A percentile compares a stretch with the other conserved stretches of the same genome.
These are phyloP conservation scores for Reinhardtius hippoglossoides DNA, from an alignment of 2,113 vertebrate genomes.

Conservation along the genomic window DNA sequence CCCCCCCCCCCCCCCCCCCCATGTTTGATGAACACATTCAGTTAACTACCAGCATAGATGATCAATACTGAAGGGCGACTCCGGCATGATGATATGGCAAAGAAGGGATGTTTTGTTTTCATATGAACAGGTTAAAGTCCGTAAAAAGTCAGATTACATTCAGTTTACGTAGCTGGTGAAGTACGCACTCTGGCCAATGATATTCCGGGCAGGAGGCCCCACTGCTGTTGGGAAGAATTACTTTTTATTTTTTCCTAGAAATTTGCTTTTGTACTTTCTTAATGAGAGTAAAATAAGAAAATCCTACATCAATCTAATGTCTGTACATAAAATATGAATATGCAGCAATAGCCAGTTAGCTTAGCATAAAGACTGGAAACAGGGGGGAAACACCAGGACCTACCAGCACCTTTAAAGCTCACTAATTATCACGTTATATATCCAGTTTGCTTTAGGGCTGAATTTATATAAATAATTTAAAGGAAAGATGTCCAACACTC, in stretches of 20 bases:
- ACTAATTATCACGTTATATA: not conserved
- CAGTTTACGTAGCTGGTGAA: conserved; percentile 63
- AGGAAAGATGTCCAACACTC: not conserved
- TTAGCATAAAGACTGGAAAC: not conserved
- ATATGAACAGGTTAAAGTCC: not conserved
- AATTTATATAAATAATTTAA: too few species aligned
- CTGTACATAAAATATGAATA: conserved; percentile 17
- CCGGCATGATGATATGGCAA: conserved; percentile 2
- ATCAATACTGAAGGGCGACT: conserved; percentile 28
- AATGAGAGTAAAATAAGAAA: not conserved
- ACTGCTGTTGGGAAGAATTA: conserved; percentile 20
- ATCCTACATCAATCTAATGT: not conserved
- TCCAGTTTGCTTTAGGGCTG: not conserved
- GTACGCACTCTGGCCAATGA: conserved; percentile 22
- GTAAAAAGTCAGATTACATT: conserved; percentile 61
- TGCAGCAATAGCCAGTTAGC: not conserved
- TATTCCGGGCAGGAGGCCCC: conserved; percentile 11
- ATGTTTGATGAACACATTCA: conserved; percentile 63
- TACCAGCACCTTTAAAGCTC: not conserved
- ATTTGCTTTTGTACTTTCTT: conserved; percentile 3
- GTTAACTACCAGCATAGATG: conserved; percentile 50
- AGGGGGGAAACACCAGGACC: not conserved
- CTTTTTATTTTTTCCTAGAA: not conserved
- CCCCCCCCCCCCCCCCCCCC: not conserved
- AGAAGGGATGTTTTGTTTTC: conserved; percentile 23